Evolutionary conservation across 2,797 vertebrate species (phyloP), one percentile per base, ranked within the genome.

Genomic region (Brachyrhaphis roseni): DNA sequence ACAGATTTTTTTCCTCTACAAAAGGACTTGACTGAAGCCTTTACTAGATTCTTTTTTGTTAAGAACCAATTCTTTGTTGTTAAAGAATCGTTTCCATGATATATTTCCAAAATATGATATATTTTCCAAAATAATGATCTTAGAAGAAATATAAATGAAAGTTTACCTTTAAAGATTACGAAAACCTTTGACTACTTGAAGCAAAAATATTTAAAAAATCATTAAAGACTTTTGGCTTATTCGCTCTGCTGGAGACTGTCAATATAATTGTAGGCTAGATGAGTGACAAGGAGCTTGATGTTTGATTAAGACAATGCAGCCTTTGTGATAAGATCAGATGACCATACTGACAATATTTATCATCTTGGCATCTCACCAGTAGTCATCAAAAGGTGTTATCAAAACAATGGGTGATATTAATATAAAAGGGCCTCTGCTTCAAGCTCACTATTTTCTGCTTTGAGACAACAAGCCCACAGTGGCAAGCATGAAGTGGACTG

Each of bases 401-500:
- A 73, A 78, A 84, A 83, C 75, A 18, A 59, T 31, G n/a, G 62
- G 41, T 74, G 68, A 28, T 78, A 66, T 82, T 34, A 74, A 91
- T 95, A 96, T 95, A 96, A 95, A 90, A 59, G 82, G 71, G 2
- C 31, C 31, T 64, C 28, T 36, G 59, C 59, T 36, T 20, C 66
- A 34, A 31, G n/a, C 23, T 31, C 43, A 41, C 1, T 16, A 87
- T 79, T 85, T 89, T 57, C 88, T 80, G 31, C 80, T 79, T 53
- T 71, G 76, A 72, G 74, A 78, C 79, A 36, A n/a, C 34, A 80
- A 90, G 64, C 34, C 82, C 68, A 78, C 70, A 57, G 75, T 66
- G 46, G 79, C 75, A 86, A 89, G 1, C 8, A 96, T 96, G 95
- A 84, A 76, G 78, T 85, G 90, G 93, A 89, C 26, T 34, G 71